These are phyloP conservation scores for Eupsilia transversa DNA, from an alignment of 2,888 invertebrate species.

Conservation along the genomic window DNA sequence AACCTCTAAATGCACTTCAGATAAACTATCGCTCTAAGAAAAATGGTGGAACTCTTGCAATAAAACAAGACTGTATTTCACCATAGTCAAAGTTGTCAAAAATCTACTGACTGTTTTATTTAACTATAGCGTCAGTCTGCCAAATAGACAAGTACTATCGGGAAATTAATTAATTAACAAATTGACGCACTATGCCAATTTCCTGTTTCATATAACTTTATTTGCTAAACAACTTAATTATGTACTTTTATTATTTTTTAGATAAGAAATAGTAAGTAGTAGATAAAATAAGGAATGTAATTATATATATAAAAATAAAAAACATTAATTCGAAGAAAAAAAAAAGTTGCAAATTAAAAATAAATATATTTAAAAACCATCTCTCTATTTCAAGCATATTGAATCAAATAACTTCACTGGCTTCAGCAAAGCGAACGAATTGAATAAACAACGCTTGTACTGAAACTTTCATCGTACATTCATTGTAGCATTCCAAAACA, in stretches of 20 bases:
- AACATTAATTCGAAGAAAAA: no score
- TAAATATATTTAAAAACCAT: not conserved
- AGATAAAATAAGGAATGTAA: no score
- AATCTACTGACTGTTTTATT: not conserved
- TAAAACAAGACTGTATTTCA: no score
- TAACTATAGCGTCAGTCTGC: not conserved
- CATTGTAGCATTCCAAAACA: slow-evolving; percentile 37
- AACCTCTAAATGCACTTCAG: not conserved
- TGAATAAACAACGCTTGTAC: slow-evolving; percentile 37
- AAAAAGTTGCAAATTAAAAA: no score
- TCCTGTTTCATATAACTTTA: not conserved
- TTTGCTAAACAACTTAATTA: not conserved
- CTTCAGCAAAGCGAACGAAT: slow-evolving; percentile 25
- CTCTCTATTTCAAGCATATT: slow-evolving; percentile 26
- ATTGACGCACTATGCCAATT: not conserved
- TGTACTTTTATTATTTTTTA: no score
- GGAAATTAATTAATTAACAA: not conserved
- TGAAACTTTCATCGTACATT: slow-evolving; percentile 42
- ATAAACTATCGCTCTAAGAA: not conserved
- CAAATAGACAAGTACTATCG: not conserved
- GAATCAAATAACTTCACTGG: slow-evolving; percentile 32
- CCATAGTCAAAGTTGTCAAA: not conserved
- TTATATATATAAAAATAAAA: no score
- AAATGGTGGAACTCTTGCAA: not conserved
- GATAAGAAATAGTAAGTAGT: no score